Base-by-base conservation (phyloP, 2,888 invertebrate species). In the Byasa hedistus region DNA sequence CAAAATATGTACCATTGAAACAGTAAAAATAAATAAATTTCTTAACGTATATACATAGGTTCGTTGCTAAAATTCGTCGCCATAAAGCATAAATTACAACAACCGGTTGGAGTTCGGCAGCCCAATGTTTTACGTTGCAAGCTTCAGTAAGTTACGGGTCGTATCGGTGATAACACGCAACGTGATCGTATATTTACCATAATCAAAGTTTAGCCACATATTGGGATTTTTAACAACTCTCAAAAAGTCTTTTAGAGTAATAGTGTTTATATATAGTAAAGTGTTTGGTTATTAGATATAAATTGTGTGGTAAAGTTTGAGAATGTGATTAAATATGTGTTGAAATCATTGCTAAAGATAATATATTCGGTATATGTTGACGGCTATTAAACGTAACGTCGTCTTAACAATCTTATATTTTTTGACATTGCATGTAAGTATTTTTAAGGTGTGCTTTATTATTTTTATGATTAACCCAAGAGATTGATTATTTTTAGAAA, bases 101-200 rank as follows among this genome's bases (percentile, higher is more conserved):
- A 52, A 64, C 63, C 63, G 63, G 63, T 64, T 64, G 19, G 27
- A 12, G 36, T 54, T 64, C 51, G 23, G 17, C 32, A 54, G 54
- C 52, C 5, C 23, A 22, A 15, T 17, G 23, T 24, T 39, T 19
- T 12, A 27, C n/a, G 23, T 39, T 22, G 52, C 36, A 15, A 44
- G 52, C 52, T 59, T 58, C 59, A 64, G 64, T 64, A 52, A 52
- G 36, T 54, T 58, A 54, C 59, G 39, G 17, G 24, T 15, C 52
- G 52, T 8, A 21, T 54, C 22, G 8, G 22, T 7, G 22, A 54
- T 21, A 23, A 54, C 21, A 54, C 52, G 52, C n/a, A 54, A 7
- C 52, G 52, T 22, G 52, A 12, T 54, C 22, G 52, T 54, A n/a
- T 4, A 3, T 48, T 48, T 48, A n/a, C 19, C 48, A 7, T 8